Evolutionary conservation across 2,797 vertebrate species (phyloP), one percentile per base, ranked within the genome.

Genomic region (Taeniopygia guttata): DNA sequence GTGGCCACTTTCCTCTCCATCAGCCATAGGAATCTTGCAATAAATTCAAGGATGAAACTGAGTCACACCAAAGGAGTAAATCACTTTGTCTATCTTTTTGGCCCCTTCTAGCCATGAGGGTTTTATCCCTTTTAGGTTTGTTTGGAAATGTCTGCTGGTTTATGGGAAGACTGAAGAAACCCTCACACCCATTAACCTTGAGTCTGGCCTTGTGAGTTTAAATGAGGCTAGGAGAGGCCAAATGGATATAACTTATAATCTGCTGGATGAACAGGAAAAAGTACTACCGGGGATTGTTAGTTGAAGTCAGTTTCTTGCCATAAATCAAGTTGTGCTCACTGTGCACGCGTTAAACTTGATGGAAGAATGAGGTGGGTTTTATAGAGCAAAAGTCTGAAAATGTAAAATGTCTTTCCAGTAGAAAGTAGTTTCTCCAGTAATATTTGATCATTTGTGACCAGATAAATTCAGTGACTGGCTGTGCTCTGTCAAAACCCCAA

Each of bases 361-460:
- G 90, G 89, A 59, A 76, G 70, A 92, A 90, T 4, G 18, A 87
- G 74, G 93, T 94, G 66, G n/a, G 48, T 48, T 97, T 94, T 84
- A 40, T 59, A 38, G 91, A 70, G 93, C 89, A 95, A 88, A 95
- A 90, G 82, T 67, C 77, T 96, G 83, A 91, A 89, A 95, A 91
- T 88, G 90, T 96, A 69, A 87, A 73, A 69, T 93, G 82, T 32
- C 62, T 88, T 86, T 67, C 67, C 58, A 45, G 42, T 87, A 56
- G 84, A 94, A 93, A 90, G 60, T 87, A 0, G 10, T 96, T 97
- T 68, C 72, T 92, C 63, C 62, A 59, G 8, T 95, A 91, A 74
- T 90, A 80, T 91, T 96, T 96, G 93, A 62, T 64, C 25, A n/a
- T 85, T 96, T 96, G 60, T 90, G 90, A 52, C 91, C 94, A 89